phyloP scores from a whole-genome alignment of 2,888 invertebrate genomes.

The Acanthopleura granulata region DNA sequence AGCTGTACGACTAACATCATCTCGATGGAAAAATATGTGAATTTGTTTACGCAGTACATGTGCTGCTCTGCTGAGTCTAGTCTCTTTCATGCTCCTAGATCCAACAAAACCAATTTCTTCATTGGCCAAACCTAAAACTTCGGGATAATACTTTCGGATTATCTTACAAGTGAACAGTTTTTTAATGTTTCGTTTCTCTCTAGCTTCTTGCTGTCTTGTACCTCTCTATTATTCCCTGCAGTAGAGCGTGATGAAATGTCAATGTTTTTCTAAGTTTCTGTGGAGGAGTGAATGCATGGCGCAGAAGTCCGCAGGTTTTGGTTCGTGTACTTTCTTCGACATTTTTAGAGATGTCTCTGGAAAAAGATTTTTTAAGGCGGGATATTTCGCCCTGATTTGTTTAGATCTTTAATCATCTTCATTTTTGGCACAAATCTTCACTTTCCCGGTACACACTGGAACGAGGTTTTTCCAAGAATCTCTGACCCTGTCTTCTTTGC shows the following conservation, averaged over 20 bases:
- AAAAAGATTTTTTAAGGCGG: too few relatives aligned
- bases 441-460: too few relatives aligned
- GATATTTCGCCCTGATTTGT: too few relatives aligned
- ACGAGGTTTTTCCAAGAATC: too few relatives aligned
- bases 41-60: neutral
- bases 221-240: neutral
- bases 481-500: too few relatives aligned
- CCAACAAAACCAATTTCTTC: neutral
- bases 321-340: too few relatives aligned
- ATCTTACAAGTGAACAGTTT: neutral
- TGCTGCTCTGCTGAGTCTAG: neutral
- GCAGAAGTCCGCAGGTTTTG: too few relatives aligned
- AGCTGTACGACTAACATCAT: constrained; percentile 25
- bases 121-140: neutral
- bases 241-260: neutral
- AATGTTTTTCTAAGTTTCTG: neutral
- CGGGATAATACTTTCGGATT: neutral
- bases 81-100: neutral
- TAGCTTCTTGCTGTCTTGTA: neutral
- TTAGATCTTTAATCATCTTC: too few relatives aligned
- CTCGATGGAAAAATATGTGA: constrained; percentile 22
- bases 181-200: neutral
- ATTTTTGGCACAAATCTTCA: too few relatives aligned
- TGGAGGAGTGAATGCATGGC: too few relatives aligned
- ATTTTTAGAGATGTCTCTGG: too few relatives aligned